Base-by-base conservation (phyloP, 1,140 invertebrate genomes). In the Nomia melanderi region DNA sequence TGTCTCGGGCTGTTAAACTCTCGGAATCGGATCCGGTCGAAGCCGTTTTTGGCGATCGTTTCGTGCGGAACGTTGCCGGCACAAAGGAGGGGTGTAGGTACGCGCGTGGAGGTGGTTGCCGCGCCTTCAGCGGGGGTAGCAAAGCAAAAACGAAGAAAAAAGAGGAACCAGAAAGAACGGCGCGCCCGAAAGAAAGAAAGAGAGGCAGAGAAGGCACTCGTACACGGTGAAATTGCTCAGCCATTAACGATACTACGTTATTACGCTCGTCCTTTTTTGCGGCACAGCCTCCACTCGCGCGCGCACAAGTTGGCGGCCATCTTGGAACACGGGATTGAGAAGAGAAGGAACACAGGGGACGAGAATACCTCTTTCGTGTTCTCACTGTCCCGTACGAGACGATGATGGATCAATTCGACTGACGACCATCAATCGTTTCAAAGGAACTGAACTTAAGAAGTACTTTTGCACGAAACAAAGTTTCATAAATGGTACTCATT, bases 181-280 rank as follows among this genome's bases (percentile, higher is more conserved):
- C 23, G 75, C n/a, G 57, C 23, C 25, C 29, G 63, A 20, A 59
- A 50, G 72, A 27, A 27, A 50, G 62, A 75, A 12, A 6, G 78
- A 72, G 41, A 78, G 57, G 66, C 78, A 54, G 62, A 14, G 41
- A 44, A 17, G 84, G 86, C 88, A 87, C 84, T 91, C 86, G 90
- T 90, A 90, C 88, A 85, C 89, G 84, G 54, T 91, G 87, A 92
- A 92, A 92, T 92, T 92, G 91, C 90, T 86, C 90, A 86, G 86
- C 91, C 91, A 92, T 92, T 92, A 92, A 91, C 86, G 88, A 92
- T 92, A 91, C 91, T 90, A 90, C 91, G 91, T 92, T 92, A 92
- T 92, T 92, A 92, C 91, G 89, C 71, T 91, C 87, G 88, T 92
- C 87, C 86, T 91, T 91, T 92, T 92, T 92, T 91, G 89, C 86